Percentiles rank a stretch among this genome's conserved stretches.
These are phyloP conservation scores for Noctuana brunneofusca DNA, from an alignment of 2,888 invertebrate species.

Conservation along the genomic window DNA sequence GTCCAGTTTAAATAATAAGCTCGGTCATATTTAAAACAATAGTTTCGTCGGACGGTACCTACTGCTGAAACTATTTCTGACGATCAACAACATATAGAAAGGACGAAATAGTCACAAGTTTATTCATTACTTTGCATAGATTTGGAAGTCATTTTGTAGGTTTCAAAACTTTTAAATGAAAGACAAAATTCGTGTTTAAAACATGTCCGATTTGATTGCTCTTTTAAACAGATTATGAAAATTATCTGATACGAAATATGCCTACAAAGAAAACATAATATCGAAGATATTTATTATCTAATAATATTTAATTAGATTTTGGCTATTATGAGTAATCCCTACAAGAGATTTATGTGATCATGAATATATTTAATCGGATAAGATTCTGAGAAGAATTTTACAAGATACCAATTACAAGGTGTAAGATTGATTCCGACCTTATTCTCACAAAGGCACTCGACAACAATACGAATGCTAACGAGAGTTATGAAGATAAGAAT, in stretches of 20 bases:
- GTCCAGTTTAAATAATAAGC: conserved; percentile 55
- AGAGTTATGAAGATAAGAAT: background rate
- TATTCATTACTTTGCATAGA: background rate
- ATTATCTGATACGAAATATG: too few species aligned
- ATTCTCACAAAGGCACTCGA: background rate
- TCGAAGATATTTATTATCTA: too few species aligned
- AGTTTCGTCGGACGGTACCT: conserved; percentile 27
- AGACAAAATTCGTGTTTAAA: too few species aligned
- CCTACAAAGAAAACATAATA: too few species aligned
- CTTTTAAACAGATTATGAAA: too few species aligned
- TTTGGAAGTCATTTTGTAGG: too few species aligned
- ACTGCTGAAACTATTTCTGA: conserved; percentile 17
- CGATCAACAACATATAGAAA: conserved; percentile 1
- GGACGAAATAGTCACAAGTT: conserved; percentile 2
- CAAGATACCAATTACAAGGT: background rate
- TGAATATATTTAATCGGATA: background rate
- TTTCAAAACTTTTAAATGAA: too few species aligned
- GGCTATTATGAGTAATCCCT: background rate
- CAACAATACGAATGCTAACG: conserved; percentile 3
- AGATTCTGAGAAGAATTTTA: background rate
- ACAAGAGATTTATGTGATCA: background rate
- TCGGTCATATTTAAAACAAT: conserved; percentile 43
- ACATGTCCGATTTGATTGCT: too few species aligned
- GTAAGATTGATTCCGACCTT: conserved; percentile 1
- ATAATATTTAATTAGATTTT: too few species aligned